phyloP scores from a whole-genome alignment of 1,140 invertebrate species.

The Globodera ellingtonae region DNA sequence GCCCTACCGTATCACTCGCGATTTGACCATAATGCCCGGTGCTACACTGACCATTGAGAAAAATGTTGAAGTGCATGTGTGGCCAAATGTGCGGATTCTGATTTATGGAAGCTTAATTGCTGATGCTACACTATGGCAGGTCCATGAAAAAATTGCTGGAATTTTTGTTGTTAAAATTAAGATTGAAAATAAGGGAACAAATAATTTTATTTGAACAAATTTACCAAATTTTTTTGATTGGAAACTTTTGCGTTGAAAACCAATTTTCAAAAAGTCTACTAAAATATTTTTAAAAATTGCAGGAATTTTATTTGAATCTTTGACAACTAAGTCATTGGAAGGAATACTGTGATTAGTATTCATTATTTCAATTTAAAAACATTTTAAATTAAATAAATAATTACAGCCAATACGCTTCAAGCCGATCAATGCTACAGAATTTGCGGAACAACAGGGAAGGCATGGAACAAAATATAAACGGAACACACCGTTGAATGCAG shows the following conservation, averaged over 20 bases:
- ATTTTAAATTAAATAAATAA: background rate
- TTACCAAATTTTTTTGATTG: no score
- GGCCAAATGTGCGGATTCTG: slow-evolving; percentile 92
- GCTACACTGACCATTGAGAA: slow-evolving; percentile 81
- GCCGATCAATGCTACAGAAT: slow-evolving; percentile 70
- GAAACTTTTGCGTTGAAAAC: no score
- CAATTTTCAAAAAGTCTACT: no score
- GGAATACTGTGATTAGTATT: no score
- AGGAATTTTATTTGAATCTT: no score
- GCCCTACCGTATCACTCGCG: slow-evolving; percentile 67
- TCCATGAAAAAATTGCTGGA: background rate
- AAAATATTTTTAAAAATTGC: no score
- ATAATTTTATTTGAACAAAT: no score
- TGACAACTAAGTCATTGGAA: no score
- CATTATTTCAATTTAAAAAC: no score
- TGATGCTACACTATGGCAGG: slow-evolving; percentile 74
- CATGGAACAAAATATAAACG: slow-evolving; percentile 43
- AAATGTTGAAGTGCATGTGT: slow-evolving; percentile 89
- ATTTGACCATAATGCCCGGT: slow-evolving; percentile 93
- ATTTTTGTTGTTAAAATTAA: no score
- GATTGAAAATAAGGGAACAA: no score
- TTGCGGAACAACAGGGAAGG: slow-evolving; percentile 40
- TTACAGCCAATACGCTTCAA: slow-evolving; percentile 79
- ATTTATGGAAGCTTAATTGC: slow-evolving; percentile 89
- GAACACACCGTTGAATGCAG: slow-evolving; percentile 13